Evolutionary conservation across 2,113 vertebrate genomes (phyloP).

Genomic region (Brachyhypopomus gauderio): DNA sequence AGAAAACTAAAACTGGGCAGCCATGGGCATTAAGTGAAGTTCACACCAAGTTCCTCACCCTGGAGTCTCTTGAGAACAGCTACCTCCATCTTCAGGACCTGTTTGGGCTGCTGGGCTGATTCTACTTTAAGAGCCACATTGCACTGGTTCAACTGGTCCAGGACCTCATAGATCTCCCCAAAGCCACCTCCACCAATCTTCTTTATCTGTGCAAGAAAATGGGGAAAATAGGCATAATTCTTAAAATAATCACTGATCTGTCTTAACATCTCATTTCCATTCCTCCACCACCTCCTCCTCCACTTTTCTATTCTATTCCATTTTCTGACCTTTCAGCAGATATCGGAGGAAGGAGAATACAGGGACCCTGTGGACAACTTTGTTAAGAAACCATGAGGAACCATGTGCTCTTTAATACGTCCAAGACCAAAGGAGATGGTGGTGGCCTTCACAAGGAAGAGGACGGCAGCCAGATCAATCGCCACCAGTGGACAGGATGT

Average conservation of each 20-base stretch:
- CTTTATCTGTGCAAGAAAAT: constrained; percentile 75
- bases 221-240: background rate
- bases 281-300: no score
- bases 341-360: no score
- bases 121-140: constrained; percentile 96
- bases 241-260: background rate
- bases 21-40: background rate
- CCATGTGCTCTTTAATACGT: no score
- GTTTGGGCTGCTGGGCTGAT: constrained; percentile 97
- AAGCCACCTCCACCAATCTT: constrained; percentile 98
- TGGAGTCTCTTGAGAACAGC: constrained; percentile 97
- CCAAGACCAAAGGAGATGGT: no score
- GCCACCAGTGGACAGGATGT: no score
- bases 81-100: constrained; percentile 99
- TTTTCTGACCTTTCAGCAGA: no score
- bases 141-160: constrained; percentile 93
- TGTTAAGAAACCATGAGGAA: no score
- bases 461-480: no score
- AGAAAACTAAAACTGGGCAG: background rate
- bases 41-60: constrained; percentile 73
- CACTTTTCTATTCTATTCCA: background rate
- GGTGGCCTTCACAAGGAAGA: no score
- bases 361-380: no score
- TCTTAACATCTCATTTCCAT: background rate
- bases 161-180: constrained; percentile 97